Conservation (phyloP, 2,888 invertebrate genomes). For the Drosophila picticornis region DNA sequence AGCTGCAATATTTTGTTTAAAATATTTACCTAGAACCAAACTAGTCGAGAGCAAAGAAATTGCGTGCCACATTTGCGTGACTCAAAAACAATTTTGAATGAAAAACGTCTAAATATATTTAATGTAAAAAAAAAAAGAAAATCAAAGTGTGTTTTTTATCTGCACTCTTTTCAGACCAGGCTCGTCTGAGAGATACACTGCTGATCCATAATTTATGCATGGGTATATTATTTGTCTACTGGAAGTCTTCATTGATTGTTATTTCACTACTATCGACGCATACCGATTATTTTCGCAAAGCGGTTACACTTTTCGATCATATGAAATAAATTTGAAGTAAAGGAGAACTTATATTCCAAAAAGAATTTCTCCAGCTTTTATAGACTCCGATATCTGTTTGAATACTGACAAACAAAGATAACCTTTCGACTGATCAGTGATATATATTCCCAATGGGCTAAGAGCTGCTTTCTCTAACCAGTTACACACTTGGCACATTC, state of each 20-base stretch:
- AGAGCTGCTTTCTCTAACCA: background rate
- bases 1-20: slow-evolving; percentile 68
- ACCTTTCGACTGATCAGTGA: background rate
- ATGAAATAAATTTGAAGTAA: background rate
- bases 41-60: slow-evolving; percentile 2
- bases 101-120: slow-evolving; percentile 80
- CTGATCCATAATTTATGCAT: background rate
- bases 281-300: background rate
- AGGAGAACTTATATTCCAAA: background rate
- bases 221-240: background rate
- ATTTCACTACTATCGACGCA: too few species aligned
- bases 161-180: background rate
- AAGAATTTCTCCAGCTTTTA: background rate
- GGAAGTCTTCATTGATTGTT: background rate
- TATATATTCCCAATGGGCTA: background rate
- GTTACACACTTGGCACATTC: background rate
- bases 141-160: slow-evolving; percentile 41
- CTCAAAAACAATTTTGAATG: slow-evolving; percentile 67
- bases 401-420: background rate
- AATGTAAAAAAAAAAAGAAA: slow-evolving; percentile 74
- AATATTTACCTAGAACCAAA: slow-evolving; percentile 47
- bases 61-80: slow-evolving; percentile 46
- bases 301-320: background rate
- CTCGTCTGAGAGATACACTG: background rate
- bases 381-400: background rate